These are phyloP conservation scores for Drosophila albomicans DNA, from an alignment of 1,140 invertebrate species.

Conservation along the genomic window DNA sequence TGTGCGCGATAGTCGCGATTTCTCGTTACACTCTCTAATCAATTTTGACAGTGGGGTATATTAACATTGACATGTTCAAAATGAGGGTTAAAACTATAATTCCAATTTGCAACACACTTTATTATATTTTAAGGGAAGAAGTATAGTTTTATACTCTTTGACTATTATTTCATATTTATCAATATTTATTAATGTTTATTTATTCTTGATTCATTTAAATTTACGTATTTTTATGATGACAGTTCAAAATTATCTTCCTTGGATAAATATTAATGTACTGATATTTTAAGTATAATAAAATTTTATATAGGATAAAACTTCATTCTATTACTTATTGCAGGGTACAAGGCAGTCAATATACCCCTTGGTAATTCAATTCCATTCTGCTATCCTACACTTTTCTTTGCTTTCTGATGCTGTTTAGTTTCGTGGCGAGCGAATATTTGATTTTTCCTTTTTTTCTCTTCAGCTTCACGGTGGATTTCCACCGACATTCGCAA, in stretches of 20 bases:
- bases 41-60: not conserved
- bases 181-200: too few relatives aligned
- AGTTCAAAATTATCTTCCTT: too few relatives aligned
- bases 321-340: not conserved
- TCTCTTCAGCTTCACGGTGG: not conserved
- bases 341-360: not conserved
- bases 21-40: slow-evolving; percentile 22
- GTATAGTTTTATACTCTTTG: too few relatives aligned
- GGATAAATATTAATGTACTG: too few relatives aligned
- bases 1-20: slow-evolving; percentile 70
- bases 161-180: too few relatives aligned
- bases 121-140: too few relatives aligned
- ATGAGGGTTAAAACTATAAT: not conserved
- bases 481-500: slow-evolving; percentile 13
- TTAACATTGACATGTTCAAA: not conserved
- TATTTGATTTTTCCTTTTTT: slow-evolving; percentile 67
- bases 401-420: slow-evolving; percentile 51
- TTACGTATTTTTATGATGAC: not conserved
- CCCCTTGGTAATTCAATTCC: not conserved
- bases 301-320: too few relatives aligned
- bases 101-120: not conserved
- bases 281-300: too few relatives aligned
- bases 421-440: slow-evolving; percentile 63
- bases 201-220: not conserved
- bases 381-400: slow-evolving; percentile 3